A percentile compares a stretch with the other conserved stretches of the same genome.
Conservation (phyloP, 2,797 vertebrate species). For the Adelosebastes latens region DNA sequence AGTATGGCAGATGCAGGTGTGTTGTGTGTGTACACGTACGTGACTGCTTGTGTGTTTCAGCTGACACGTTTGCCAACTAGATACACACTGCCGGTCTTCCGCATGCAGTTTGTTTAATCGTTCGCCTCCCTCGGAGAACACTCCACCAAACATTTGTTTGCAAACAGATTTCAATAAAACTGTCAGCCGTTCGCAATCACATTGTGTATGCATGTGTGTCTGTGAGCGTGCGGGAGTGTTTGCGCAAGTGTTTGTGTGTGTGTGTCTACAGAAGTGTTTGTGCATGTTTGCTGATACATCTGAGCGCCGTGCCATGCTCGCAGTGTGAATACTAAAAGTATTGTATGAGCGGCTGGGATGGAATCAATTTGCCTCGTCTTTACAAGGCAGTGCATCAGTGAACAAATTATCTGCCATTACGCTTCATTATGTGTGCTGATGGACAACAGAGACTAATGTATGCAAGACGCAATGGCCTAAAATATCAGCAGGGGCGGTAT, state of each 20-base stretch:
- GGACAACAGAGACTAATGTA: constrained; percentile 64
- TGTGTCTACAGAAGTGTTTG: constrained; percentile 40
- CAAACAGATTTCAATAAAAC: constrained; percentile 64
- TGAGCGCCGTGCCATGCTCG: not conserved
- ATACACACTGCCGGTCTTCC: constrained; percentile 42
- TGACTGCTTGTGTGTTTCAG: constrained; percentile 23
- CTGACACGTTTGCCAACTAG: constrained; percentile 16
- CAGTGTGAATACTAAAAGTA: constrained; percentile 49
- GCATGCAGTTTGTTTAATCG: constrained; percentile 56
- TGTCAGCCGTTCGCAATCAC: constrained; percentile 38
- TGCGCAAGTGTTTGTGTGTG: constrained; percentile 14
- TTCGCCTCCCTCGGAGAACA: constrained; percentile 57
- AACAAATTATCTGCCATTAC: constrained; percentile 72
- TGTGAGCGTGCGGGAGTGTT: constrained; percentile 2
- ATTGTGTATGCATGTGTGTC: constrained; percentile 29
- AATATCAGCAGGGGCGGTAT: constrained; percentile 13
- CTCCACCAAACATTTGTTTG: constrained; percentile 60
- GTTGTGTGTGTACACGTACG: constrained; percentile 3
- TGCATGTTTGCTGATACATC: constrained; percentile 9
- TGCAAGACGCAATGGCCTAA: constrained; percentile 34
- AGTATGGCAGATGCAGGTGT: constrained; percentile 15
- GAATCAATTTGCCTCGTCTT: constrained; percentile 69
- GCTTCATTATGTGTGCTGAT: constrained; percentile 75
- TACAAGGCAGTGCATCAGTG: constrained; percentile 72
- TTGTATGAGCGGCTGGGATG: constrained; percentile 35